A percentile compares a stretch with the other conserved stretches of the same genome.
phyloP scores from a whole-genome alignment of 1,140 invertebrate species.

The Drosophila ironensis region DNA sequence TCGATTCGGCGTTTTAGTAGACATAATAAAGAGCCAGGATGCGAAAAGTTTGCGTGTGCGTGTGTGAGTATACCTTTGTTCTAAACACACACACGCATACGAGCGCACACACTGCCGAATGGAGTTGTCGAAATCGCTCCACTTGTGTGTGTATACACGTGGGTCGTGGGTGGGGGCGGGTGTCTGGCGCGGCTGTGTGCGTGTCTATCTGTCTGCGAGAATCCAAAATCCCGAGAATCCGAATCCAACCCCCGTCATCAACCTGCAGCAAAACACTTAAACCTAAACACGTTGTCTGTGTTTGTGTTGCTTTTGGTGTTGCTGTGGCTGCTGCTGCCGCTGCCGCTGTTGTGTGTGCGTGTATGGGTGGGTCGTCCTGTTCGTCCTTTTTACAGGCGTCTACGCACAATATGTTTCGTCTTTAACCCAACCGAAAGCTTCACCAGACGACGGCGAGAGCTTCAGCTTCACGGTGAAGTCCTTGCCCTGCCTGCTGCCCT shows the following conservation, averaged over 20 bases:
- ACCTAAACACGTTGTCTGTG: slow-evolving; percentile 73
- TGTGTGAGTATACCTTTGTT: slow-evolving; percentile 32
- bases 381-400: slow-evolving; percentile 67
- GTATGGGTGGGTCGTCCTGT: slow-evolving; percentile 36
- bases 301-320: slow-evolving; percentile 18
- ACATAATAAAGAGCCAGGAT: slow-evolving; percentile 62
- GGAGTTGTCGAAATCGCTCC: slow-evolving; percentile 71
- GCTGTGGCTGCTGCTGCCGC: background rate
- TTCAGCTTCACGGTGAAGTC: slow-evolving; percentile 24
- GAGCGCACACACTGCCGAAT: slow-evolving; percentile 29
- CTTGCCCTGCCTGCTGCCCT: too few species aligned
- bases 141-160: slow-evolving; percentile 39
- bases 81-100: slow-evolving; percentile 33
- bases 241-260: slow-evolving; percentile 48
- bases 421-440: slow-evolving; percentile 75
- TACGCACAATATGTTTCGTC: slow-evolving; percentile 80
- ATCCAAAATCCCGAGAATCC: slow-evolving; percentile 37
- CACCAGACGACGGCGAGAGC: slow-evolving; percentile 30
- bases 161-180: background rate
- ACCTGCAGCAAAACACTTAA: slow-evolving; percentile 75
- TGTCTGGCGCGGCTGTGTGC: slow-evolving; percentile 8
- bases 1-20: slow-evolving; percentile 44
- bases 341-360: slow-evolving; percentile 13
- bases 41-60: slow-evolving; percentile 42
- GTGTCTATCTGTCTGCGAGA: slow-evolving; percentile 49